A percentile compares a stretch with the other conserved stretches of the same genome.
Evolutionary conservation across 2,113 vertebrate species (phyloP).

Genomic region (Pungitius pungitius): DNA sequence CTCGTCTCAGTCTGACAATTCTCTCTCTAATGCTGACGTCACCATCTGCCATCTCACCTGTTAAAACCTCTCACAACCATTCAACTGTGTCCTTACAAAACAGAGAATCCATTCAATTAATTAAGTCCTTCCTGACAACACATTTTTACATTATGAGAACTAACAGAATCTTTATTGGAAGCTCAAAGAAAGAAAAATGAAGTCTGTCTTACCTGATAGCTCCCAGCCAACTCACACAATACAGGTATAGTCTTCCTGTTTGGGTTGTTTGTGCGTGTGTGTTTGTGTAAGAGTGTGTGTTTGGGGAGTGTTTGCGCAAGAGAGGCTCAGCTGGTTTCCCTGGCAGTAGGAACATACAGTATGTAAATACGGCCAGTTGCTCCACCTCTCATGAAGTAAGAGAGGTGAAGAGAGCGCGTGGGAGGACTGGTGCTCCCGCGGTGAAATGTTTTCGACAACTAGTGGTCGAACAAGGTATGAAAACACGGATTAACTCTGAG

Average conservation of each 20-base stretch:
- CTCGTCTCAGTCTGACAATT: neutral
- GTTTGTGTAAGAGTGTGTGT: slow-evolving; percentile 29
- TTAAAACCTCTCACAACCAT: neutral
- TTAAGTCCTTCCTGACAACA: neutral
- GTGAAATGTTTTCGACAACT: slow-evolving; percentile 40
- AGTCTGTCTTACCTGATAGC: slow-evolving; percentile 73
- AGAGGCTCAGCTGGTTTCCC: slow-evolving; percentile 75
- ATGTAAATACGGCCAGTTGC: slow-evolving; percentile 59
- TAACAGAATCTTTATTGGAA: neutral
- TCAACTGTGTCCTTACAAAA: slow-evolving; percentile 13
- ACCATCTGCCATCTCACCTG: slow-evolving; percentile 9
- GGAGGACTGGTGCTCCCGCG: neutral
- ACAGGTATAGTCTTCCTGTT: slow-evolving; percentile 73
- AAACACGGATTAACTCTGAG: slow-evolving; percentile 20
- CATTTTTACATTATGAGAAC: neutral
- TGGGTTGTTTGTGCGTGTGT: slow-evolving; percentile 43
- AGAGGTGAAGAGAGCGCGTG: slow-evolving; percentile 33
- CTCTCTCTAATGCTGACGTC: slow-evolving; percentile 10
- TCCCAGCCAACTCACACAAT: slow-evolving; percentile 31
- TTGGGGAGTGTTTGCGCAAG: slow-evolving; percentile 61
- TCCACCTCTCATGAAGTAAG: slow-evolving; percentile 50
- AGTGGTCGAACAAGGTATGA: slow-evolving; percentile 31
- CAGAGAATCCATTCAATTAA: neutral
- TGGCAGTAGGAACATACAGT: slow-evolving; percentile 62
- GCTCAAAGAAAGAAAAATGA: neutral